phyloP scores from a whole-genome alignment of 2,797 vertebrate species.

The Selene dorsalis region DNA sequence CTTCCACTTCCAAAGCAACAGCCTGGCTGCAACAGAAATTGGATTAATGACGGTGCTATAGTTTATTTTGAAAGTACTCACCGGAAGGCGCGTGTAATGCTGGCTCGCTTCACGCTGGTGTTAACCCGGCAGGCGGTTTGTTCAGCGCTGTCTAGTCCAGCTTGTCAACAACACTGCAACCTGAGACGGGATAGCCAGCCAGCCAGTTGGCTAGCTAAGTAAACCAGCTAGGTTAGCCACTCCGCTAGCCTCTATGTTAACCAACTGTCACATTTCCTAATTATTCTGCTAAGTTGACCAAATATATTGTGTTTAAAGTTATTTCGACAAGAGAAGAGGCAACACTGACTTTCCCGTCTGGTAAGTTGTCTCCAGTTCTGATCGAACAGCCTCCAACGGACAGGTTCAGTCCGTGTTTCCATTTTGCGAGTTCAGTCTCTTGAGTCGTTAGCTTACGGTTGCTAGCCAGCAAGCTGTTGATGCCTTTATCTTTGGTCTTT shows the following conservation, averaged over 20 bases:
- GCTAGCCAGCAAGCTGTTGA: conserved; percentile 62
- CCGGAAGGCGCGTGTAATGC: background rate
- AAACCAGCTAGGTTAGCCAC: conserved; percentile 72
- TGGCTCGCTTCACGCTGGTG: fast-evolving
- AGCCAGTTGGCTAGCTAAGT: conserved; percentile 61
- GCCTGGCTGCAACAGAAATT: fast-evolving
- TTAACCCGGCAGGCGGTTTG: conserved; percentile 45
- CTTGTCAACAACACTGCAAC: conserved; percentile 81
- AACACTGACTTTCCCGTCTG: conserved; percentile 44
- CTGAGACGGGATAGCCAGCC: conserved; percentile 76
- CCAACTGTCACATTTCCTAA: conserved; percentile 25
- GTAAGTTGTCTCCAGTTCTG: conserved; percentile 72
- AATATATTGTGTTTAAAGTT: conserved; percentile 13
- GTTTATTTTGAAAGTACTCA: conserved; percentile 53
- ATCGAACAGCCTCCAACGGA: conserved; percentile 40
- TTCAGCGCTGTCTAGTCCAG: conserved; percentile 53
- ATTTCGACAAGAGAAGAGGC: conserved; percentile 29
- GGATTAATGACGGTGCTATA: background rate
- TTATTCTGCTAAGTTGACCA: background rate
- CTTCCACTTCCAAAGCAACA: background rate
- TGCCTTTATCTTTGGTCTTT: conserved; percentile 4
- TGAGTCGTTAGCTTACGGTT: conserved; percentile 69
- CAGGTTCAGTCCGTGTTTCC: conserved; percentile 73
- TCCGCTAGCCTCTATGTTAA: conserved; percentile 39
- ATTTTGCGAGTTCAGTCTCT: conserved; percentile 71